Percentiles rank a stretch among this genome's conserved stretches.
phyloP scores from a whole-genome alignment of 2,113 vertebrate genomes.

The Mormyrus lacerda region DNA sequence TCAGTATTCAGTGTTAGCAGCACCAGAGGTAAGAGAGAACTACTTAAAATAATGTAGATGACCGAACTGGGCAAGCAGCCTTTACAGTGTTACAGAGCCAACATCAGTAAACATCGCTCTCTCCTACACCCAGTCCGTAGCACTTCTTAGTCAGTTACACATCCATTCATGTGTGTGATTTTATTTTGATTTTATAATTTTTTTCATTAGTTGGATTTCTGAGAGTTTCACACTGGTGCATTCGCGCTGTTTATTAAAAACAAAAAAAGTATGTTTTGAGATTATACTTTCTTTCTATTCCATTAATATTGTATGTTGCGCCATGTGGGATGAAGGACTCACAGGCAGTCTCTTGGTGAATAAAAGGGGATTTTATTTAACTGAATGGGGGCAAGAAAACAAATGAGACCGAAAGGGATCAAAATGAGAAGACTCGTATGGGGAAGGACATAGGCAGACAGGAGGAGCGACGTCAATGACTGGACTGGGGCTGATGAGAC shows the following conservation, averaged over 20 bases:
- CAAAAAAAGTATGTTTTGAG: background rate
- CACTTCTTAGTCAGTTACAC: background rate
- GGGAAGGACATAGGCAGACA: background rate
- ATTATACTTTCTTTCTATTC: background rate
- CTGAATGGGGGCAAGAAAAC: background rate
- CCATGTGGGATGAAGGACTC: background rate
- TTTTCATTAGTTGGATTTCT: background rate
- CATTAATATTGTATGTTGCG: background rate
- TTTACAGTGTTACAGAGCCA: background rate
- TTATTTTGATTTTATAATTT: background rate
- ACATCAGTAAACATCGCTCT: background rate
- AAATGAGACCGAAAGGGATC: background rate
- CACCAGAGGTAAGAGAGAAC: background rate
- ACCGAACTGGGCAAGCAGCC: background rate
- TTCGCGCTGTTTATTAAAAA: background rate
- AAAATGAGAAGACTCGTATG: background rate
- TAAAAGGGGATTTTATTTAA: background rate
- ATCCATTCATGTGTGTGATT: background rate
- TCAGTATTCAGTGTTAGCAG: background rate
- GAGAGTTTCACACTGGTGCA: background rate
- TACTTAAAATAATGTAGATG: background rate
- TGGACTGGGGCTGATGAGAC: background rate
- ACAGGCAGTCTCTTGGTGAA: background rate
- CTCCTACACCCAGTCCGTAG: too few relatives aligned
- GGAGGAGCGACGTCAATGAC: background rate